A percentile compares a stretch with the other conserved stretches of the same genome.
Conservation (phyloP, 2,888 invertebrate species). For the Mellilla xanthometata region DNA sequence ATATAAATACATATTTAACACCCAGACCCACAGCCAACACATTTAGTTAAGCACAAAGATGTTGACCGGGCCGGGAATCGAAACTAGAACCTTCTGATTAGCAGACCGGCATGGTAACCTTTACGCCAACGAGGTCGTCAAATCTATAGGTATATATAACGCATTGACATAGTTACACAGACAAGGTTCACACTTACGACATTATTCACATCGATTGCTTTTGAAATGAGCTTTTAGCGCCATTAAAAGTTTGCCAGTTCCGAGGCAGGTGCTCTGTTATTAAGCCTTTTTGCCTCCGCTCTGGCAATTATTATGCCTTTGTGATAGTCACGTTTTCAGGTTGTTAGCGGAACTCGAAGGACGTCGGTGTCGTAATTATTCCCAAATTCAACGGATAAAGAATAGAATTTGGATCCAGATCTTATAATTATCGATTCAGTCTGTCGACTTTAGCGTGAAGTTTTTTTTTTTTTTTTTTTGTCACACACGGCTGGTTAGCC, state of each 20-base stretch:
- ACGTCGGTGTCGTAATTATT: constrained; percentile 34
- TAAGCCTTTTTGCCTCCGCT: constrained; percentile 24
- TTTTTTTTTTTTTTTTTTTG: too few relatives aligned
- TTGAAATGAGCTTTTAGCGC: constrained; percentile 7
- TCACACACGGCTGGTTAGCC: too few relatives aligned
- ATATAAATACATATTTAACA: too few relatives aligned
- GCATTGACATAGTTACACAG: background rate
- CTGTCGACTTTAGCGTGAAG: constrained; percentile 32
- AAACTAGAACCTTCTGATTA: too few relatives aligned
- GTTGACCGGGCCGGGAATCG: too few relatives aligned
- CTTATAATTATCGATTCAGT: constrained; percentile 38
- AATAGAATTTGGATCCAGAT: constrained; percentile 32
- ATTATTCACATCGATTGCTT: background rate
- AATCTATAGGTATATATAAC: too few relatives aligned
- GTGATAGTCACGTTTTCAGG: constrained; percentile 34
- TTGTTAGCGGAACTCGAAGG: constrained; percentile 27
- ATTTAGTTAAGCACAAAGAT: too few relatives aligned
- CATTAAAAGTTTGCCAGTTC: constrained; percentile 13
- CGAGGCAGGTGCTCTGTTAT: constrained; percentile 15
- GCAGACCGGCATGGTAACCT: too few relatives aligned
- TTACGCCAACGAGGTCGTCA: too few relatives aligned
- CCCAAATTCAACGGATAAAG: constrained; percentile 32
- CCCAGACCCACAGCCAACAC: too few relatives aligned
- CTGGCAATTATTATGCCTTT: constrained; percentile 31
- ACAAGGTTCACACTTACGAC: background rate